Percentiles rank a stretch among this genome's conserved stretches.
These are phyloP conservation scores for Dolichomitus sp. DNA, from an alignment of 2,888 invertebrate genomes.

Conservation along the genomic window DNA sequence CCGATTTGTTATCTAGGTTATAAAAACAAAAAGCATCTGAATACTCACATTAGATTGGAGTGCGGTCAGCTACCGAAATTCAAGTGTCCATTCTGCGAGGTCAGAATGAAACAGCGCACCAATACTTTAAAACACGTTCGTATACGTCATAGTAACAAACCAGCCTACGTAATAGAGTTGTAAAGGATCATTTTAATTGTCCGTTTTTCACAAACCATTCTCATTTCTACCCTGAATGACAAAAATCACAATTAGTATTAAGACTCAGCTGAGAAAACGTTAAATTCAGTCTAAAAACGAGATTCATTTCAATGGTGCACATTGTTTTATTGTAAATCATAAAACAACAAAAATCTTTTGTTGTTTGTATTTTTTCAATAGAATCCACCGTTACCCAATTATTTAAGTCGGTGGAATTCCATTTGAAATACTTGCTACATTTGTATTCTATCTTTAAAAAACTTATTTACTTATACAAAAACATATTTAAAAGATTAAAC, in stretches of 20 bases:
- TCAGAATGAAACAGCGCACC: slow-evolving; percentile 67
- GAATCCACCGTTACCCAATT: too few relatives aligned
- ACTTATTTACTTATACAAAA: background rate
- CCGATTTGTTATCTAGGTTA: slow-evolving; percentile 70
- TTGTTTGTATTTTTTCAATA: too few relatives aligned
- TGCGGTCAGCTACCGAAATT: slow-evolving; percentile 75
- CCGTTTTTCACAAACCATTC: background rate
- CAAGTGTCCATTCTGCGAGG: slow-evolving; percentile 65
- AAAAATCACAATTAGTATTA: background rate
- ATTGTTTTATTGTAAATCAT: too few relatives aligned
- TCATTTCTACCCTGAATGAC: background rate
- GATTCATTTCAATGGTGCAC: too few relatives aligned
- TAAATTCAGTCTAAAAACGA: too few relatives aligned
- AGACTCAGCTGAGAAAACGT: background rate
- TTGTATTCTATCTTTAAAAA: background rate
- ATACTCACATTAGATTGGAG: slow-evolving; percentile 58
- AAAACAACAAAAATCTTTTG: too few relatives aligned
- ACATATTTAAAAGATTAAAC: too few relatives aligned
- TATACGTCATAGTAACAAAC: slow-evolving; percentile 62
- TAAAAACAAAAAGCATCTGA: slow-evolving; percentile 34
- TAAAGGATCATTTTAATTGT: background rate
- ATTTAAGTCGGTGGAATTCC: too few relatives aligned
- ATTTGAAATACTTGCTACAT: background rate
- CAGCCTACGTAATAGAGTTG: slow-evolving; percentile 67
- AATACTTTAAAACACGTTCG: slow-evolving; percentile 76